Evolutionary conservation across 2,888 invertebrate species (phyloP).

Genomic region (Phasia obesa): DNA sequence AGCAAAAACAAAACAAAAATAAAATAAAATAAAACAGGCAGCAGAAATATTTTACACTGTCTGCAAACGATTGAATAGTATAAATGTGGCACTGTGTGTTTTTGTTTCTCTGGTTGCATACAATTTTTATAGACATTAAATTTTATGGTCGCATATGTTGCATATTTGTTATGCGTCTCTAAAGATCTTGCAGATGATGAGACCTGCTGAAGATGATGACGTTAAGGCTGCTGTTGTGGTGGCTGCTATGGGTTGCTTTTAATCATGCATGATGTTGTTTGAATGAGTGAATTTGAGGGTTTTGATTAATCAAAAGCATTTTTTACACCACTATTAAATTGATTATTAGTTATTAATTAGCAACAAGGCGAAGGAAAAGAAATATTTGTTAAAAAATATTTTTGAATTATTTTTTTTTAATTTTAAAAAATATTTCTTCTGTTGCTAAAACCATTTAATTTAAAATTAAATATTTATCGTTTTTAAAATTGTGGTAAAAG

Average conservation of each 20-base stretch:
- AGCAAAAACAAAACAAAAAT: too few species aligned
- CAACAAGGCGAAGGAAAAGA: constrained; percentile 20
- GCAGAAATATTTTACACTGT: constrained; percentile 62
- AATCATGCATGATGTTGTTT: constrained; percentile 23
- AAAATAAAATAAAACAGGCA: neutral
- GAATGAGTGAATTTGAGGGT: constrained; percentile 27
- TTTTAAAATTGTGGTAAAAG: constrained; percentile 23
- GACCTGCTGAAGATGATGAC: constrained; percentile 46
- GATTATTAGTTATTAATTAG: constrained; percentile 72
- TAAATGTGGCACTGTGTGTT: constrained; percentile 42
- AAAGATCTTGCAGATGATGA: constrained; percentile 51
- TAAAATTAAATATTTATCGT: constrained; percentile 30
- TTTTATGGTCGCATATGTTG: constrained; percentile 74
- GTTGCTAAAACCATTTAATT: too few species aligned
- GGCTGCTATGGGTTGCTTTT: constrained; percentile 16
- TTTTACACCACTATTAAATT: constrained; percentile 67
- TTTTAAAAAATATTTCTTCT: neutral
- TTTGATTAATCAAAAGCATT: constrained; percentile 61
- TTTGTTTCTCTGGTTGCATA: constrained; percentile 27
- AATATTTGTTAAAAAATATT: neutral
- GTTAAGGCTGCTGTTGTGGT: constrained; percentile 24
- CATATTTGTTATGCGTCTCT: constrained; percentile 73
- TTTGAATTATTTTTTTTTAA: neutral
- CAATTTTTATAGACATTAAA: constrained; percentile 66
- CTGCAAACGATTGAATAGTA: constrained; percentile 67